Evolutionary conservation across 1,140 invertebrate species (phyloP), one percentile per base, ranked within the genome.

Genomic region (Notospermus geniculatus): DNA sequence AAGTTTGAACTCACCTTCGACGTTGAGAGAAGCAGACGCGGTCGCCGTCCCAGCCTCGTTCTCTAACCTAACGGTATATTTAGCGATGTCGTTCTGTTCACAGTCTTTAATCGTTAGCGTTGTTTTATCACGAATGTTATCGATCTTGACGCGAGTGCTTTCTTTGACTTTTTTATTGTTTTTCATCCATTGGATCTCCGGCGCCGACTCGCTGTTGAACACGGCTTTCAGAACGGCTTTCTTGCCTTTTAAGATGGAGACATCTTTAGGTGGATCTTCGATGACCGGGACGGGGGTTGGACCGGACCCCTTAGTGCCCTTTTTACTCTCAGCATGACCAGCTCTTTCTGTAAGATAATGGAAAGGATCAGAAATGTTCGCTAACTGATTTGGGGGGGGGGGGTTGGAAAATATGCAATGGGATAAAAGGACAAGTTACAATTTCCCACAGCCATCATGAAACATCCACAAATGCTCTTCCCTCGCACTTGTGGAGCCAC

Each of bases 1-100:
- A n/a, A n/a, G n/a, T n/a, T n/a, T n/a, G n/a, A n/a, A 94, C 68
- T 90, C 87, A 83, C 99, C 90, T 87, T 92, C 88, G 2, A 93
- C 90, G 30, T 87, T 86, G 25, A 93, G 85, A 13, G 88, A 91
- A 27, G 88, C 88, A 59, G 84, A 87, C 56, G 87, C 84, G 25
- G 83, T 86, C 71, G 91, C 89, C 13, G 83, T 80, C 22, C 89
- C 89, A 27, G 85, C 78, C 28, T 78, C 70, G 75, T 92, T 93
- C 74, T 89, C 87, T 25, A 92, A 84, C 32, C 84, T 83, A 5
- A 91, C 85, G 7, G 87, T 86, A 76, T 93, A 93, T 76, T 89
- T 90, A 46, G 90, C 91, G 67, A 87, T 85, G 71, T 91, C 88
- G 61, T 88, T 85, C 1, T 85, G 83, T 2, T 84, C 86, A 41